Evolutionary conservation across 64 coral and sea anemone genomes (phyloP), one percentile per base, ranked within the genome.

Genomic region (Montipora foliosa): DNA sequence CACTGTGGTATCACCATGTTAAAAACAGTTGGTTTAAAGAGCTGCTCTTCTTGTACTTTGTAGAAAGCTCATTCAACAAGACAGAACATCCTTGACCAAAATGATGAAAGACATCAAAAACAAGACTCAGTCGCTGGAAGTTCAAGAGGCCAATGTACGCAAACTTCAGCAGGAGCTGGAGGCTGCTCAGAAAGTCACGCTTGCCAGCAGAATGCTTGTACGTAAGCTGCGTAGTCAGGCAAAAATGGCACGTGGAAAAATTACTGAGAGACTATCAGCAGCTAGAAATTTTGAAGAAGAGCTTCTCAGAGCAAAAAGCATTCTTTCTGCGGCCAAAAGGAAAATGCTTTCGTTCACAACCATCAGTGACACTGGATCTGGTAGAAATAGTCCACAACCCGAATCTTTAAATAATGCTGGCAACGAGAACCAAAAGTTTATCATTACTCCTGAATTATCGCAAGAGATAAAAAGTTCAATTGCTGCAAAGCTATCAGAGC

Each of bases 261-360:
- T 95, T 5, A 76, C 57, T 9, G 83, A 82, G 52, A 97, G 83
- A 72, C 76, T 84, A 44, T 20, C 85, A 1, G 78, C 88, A 21
- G 91, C 81, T 19, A 90, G 93, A 24, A 82, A 92, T 29, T 84
- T 92, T 83, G 93, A 97, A 80, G 96, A 98, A 20, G 96, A 95
- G 29, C 82, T 94, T 71, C 76, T 98, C 9, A 90, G 96, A 75
- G 93, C 92, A 14, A 98, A 98, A 67, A 95, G 89, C 73, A 91
- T 98, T 81, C 84, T 98, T 44, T 98, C 96, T 1, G 96, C 96
- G 47, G 79, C 76, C 7, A 94, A 86, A 85, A 90, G 61, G 57
- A 90, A 95, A 86, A 51, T 86, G 82, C 82, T 45, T 22, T 4
- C 45, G 8, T 37, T 37, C 37, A 2, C 37, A 37, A 37, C 37